Evolutionary conservation across 2,797 vertebrate species (phyloP), one percentile per base, ranked within the genome.

Genomic region (Balearica regulorum): DNA sequence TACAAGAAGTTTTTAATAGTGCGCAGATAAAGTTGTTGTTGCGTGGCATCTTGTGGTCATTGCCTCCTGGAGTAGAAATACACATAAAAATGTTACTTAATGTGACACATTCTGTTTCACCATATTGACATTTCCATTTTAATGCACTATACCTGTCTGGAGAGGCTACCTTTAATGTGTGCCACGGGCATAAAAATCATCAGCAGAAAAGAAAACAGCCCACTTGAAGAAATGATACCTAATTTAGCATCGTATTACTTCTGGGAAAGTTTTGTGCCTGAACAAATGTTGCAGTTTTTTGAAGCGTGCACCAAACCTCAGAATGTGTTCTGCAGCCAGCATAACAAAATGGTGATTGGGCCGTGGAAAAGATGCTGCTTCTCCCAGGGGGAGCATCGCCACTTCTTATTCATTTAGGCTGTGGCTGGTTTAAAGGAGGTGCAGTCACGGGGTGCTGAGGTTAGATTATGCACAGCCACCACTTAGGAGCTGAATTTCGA

Each of bases 81-180:
- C 57, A 7, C 46, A 18, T 89, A 77, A 73, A 90, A 69, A 75
- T 57, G 57, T 77, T 94, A 84, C 96, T 96, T 85, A 95, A 92
- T 18, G 24, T 94, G 92, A 92, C 64, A 64, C 58, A n/a, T 90
- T 26, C 68, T 70, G 33, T 95, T 94, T 78, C 29, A 89, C 35
- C 49, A 49, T 93, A 89, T 84, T 91, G 70, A 87, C 37, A 75
- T 94, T 96, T 96, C 87, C 71, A 87, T 97, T 95, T 95, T 94
- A 93, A 88, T 95, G 79, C 19, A 14, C 22, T 96, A 8, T 92
- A 78, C 69, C 71, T 96, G 62, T 90, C 71, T 83, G 71, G 18
- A 62, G 64, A 96, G 53, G 49, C 73, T 89, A 54, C 79, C 58
- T 79, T 89, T 83, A 96, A 76, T 87, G 44, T 28, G 33, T 31